Evolutionary conservation across 92 coral and sea anemone species (phyloP), one percentile per base, ranked within the genome.

Genomic region (Ricordea florida): DNA sequence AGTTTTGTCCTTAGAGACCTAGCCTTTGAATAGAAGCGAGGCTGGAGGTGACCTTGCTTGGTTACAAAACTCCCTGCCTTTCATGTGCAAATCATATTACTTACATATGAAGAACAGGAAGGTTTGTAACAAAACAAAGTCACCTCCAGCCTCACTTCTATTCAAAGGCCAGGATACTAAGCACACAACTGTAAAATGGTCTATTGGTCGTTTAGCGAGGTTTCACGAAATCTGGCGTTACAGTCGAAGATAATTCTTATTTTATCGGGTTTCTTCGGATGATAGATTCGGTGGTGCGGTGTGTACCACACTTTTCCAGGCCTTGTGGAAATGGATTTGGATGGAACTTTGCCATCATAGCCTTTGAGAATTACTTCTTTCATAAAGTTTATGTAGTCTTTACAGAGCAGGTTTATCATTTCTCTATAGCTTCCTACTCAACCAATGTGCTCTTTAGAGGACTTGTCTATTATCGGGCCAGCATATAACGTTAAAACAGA

Each of bases 391-490:
- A 60, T 22, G 57, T 77, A 77, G 16, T 53, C 60, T 33, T 51
- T 34, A 6, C 41, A 40, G 5, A 64, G 41, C 29, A n/a, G n/a
- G n/a, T n/a, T 74, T 27, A 22, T 74, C 58, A 57, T 37, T 17
- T 2, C 40, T 57, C n/a, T 14, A 7, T 25, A 74, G 47, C 32
- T 37, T 76, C 37, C 35, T 76, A 25, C 41, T 76, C 23, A 76
- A 36, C 72, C 71, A 69, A 32, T 48, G 51, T 23, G 63, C 79
- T 45, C 77, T 79, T 61, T 27, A 63, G n/a, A 41, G 27, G 22
- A 66, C 81, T 50, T 81, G 87, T 37, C 72, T 66, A 27, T 82
- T 82, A n/a, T 64, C 42, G 7, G 87, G 77, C 64, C 62, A 72
- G 5, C 38, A 0, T 9, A 43, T 63, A 6, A 53, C 60, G 28